These are phyloP conservation scores for Sisyra nigra DNA, from an alignment of 2,888 invertebrate genomes.

Conservation along the genomic window DNA sequence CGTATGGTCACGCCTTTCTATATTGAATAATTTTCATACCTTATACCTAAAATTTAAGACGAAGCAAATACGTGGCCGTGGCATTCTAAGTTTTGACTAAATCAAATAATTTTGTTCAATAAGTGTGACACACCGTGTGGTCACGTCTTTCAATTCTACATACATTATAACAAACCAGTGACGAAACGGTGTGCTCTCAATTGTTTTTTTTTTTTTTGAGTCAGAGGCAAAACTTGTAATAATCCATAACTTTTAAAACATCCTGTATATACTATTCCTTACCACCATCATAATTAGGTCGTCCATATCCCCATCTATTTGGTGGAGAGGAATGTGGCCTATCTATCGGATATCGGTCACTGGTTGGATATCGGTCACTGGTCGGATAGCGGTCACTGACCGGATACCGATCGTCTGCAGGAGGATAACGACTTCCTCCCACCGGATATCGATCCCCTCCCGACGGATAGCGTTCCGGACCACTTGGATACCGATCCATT, in stretches of 20 bases:
- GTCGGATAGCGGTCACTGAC: constrained; percentile 24
- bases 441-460: constrained; percentile 27
- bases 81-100: no score
- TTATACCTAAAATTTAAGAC: no score
- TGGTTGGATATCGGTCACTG: constrained; percentile 20
- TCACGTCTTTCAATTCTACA: no score
- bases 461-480: constrained; percentile 11
- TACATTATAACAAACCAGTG: no score
- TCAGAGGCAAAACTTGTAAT: constrained; percentile 3
- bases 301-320: constrained; percentile 16
- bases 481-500: constrained; percentile 9
- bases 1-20: no score
- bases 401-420: constrained; percentile 18
- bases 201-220: not conserved
- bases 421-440: constrained; percentile 12
- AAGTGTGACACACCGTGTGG: no score
- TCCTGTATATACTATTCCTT: not conserved
- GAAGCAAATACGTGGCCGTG: no score
- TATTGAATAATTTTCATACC: no score
- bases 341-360: constrained; percentile 24
- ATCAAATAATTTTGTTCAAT: no score
- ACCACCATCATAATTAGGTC: constrained; percentile 5
- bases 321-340: constrained; percentile 22
- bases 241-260: not conserved
- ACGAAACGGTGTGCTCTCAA: not conserved